These are phyloP conservation scores for Drosophila leontia DNA, from an alignment of 1,140 invertebrate species.

Conservation along the genomic window DNA sequence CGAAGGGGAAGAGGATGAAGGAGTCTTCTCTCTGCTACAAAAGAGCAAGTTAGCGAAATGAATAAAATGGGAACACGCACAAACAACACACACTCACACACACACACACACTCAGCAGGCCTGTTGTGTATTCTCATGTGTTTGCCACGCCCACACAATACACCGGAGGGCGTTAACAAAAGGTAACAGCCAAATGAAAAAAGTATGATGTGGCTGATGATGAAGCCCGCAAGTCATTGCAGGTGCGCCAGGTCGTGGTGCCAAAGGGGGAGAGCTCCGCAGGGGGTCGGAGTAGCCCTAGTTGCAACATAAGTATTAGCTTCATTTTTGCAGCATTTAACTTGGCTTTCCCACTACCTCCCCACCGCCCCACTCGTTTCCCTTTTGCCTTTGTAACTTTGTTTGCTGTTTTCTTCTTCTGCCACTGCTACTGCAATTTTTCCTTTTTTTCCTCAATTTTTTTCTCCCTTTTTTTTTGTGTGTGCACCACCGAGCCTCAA, in stretches of 20 bases:
- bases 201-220: conserved; percentile 51
- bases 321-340: conserved; percentile 78
- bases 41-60: conserved; percentile 62
- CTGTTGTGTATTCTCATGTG: conserved; percentile 46
- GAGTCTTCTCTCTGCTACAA: conserved; percentile 15
- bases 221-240: conserved; percentile 69
- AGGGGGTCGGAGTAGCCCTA: conserved; percentile 49
- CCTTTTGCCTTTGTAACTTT: conserved; percentile 71
- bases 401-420: conserved; percentile 59
- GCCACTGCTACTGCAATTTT: conserved; percentile 29
- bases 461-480: conserved; percentile 25
- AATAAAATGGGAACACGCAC: conserved; percentile 59
- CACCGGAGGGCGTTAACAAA: conserved; percentile 44
- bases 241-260: conserved; percentile 42
- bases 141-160: conserved; percentile 72
- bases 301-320: conserved; percentile 81
- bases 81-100: conserved; percentile 20
- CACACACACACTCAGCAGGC: conserved; percentile 8
- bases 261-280: neutral
- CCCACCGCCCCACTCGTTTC: neutral
- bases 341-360: conserved; percentile 15
- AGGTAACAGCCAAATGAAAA: conserved; percentile 59
- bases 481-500: conserved; percentile 71
- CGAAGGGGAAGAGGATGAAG: conserved; percentile 23
- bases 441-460: neutral